Evolutionary conservation across 2,113 vertebrate species (phyloP).

Genomic region (Melanocharis versteri): DNA sequence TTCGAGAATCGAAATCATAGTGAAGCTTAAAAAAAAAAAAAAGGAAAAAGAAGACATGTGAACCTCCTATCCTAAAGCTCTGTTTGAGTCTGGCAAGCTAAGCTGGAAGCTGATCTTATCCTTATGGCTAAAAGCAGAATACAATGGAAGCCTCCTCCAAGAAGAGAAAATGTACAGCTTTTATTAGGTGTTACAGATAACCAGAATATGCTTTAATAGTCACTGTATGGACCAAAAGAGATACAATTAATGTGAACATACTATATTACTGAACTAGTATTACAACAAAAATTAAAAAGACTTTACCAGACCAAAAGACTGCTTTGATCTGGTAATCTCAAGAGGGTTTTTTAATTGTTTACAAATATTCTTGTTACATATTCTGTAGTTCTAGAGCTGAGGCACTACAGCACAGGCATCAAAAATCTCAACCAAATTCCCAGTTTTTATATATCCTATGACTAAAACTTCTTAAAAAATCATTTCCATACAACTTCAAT

Average conservation of each 20-base stretch:
- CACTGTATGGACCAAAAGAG: neutral
- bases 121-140: neutral
- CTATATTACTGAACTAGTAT: neutral
- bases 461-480: neutral
- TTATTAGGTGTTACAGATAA: slow-evolving; percentile 35
- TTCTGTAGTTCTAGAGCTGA: slow-evolving; percentile 10
- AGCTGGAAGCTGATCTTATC: neutral
- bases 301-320: neutral
- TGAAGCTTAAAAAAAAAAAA: neutral
- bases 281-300: neutral
- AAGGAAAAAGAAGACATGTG: rapidly evolving
- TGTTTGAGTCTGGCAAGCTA: neutral
- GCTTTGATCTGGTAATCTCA: neutral
- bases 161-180: neutral
- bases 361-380: neutral
- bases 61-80: neutral
- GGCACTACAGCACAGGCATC: slow-evolving; percentile 11
- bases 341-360: neutral
- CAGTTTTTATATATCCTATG: neutral
- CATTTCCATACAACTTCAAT: neutral
- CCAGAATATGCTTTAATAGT: neutral
- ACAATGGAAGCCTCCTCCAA: neutral
- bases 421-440: slow-evolving; percentile 16
- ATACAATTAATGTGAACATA: neutral
- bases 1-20: neutral